Percentiles rank a stretch among this genome's conserved stretches.
Evolutionary conservation across 2,888 invertebrate species (phyloP).

Genomic region (Uloborus plumipes): DNA sequence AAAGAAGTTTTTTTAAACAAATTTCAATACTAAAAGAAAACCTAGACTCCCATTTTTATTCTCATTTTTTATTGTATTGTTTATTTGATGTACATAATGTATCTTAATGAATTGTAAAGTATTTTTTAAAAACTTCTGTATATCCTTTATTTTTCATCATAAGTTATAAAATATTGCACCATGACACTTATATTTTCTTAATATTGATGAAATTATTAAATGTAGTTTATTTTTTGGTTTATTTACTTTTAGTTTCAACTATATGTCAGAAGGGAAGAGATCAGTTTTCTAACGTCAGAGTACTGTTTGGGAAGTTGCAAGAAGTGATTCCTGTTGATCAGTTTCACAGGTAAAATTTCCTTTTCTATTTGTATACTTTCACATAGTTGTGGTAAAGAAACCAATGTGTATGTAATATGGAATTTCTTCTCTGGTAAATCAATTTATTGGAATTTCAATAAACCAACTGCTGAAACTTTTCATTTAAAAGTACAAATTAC

Average conservation of each 20-base stretch:
- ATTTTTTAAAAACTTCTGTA: too few relatives aligned
- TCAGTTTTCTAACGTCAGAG: slow-evolving; percentile 78
- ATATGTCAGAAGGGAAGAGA: slow-evolving; percentile 74
- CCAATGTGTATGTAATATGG: too few relatives aligned
- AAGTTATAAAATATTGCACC: background rate
- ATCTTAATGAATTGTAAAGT: too few relatives aligned
- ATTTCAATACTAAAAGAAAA: too few relatives aligned
- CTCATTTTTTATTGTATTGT: too few relatives aligned
- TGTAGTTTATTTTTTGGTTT: background rate
- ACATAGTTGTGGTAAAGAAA: too few relatives aligned
- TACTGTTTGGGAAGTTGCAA: slow-evolving; percentile 78
- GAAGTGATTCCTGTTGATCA: slow-evolving; percentile 81
- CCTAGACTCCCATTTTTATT: background rate
- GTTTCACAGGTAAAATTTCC: slow-evolving; percentile 77
- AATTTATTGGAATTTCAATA: too few relatives aligned
- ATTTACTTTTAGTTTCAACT: slow-evolving; percentile 68
- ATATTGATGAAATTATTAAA: background rate
- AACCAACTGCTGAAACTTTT: too few relatives aligned
- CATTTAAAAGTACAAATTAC: too few relatives aligned
- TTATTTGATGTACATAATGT: too few relatives aligned
- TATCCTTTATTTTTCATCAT: background rate
- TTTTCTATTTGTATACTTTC: background rate
- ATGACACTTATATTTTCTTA: background rate
- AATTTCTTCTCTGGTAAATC: too few relatives aligned
- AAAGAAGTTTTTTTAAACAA: too few relatives aligned